phyloP scores from a whole-genome alignment of 2,888 invertebrate species.

The Epiblema foenella region DNA sequence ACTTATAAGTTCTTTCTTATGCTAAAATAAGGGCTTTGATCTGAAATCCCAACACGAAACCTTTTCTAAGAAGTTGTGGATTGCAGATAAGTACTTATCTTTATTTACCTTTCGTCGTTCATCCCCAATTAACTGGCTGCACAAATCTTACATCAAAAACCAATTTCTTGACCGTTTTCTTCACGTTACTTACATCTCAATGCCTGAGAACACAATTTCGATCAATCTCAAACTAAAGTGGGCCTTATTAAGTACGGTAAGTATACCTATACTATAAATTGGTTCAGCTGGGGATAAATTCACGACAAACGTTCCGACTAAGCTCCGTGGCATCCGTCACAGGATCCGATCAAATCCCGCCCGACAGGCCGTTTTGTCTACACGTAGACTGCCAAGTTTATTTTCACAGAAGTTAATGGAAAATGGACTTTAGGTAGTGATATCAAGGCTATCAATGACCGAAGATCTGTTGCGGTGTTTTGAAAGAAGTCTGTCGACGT shows the following conservation, averaged over 20 bases:
- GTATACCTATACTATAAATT: slow-evolving; percentile 32
- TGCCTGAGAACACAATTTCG: slow-evolving; percentile 17
- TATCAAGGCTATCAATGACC: too few relatives aligned
- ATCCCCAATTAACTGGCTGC: slow-evolving; percentile 16
- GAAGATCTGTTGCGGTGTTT: slow-evolving; percentile 9
- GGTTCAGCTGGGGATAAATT: slow-evolving; percentile 21
- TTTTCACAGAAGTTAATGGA: not conserved
- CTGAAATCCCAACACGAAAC: too few relatives aligned
- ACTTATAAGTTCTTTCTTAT: too few relatives aligned
- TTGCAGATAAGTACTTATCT: not conserved
- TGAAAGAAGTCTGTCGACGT: slow-evolving; percentile 26
- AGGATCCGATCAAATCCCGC: slow-evolving; percentile 39
- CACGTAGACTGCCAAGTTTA: slow-evolving; percentile 20
- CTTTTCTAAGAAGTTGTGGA: too few relatives aligned
- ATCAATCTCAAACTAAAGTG: slow-evolving; percentile 16
- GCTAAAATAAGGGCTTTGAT: too few relatives aligned
- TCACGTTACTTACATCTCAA: slow-evolving; percentile 38
- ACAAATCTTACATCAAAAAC: slow-evolving; percentile 12
- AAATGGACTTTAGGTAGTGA: slow-evolving; percentile 8
- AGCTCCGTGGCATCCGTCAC: slow-evolving; percentile 33
- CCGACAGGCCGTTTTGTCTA: slow-evolving; percentile 35
- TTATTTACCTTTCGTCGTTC: not conserved
- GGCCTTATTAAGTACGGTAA: slow-evolving; percentile 15
- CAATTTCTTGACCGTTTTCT: slow-evolving; percentile 32
- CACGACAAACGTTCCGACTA: slow-evolving; percentile 25